Evolutionary conservation across 1,140 invertebrate species (phyloP).

Genomic region (Apocrypta bakeri): DNA sequence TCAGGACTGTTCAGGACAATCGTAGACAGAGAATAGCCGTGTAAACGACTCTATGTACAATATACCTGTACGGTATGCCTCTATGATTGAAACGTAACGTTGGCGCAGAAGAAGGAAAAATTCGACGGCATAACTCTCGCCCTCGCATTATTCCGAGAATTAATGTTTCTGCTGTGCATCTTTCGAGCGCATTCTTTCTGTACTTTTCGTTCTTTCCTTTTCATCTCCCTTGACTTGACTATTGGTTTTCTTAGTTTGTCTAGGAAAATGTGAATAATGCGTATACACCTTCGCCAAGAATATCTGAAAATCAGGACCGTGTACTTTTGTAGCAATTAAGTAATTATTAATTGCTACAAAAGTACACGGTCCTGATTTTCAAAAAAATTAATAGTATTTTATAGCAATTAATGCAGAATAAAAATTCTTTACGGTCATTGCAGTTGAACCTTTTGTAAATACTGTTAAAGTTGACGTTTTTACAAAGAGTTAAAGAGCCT

Average conservation of each 20-base stretch:
- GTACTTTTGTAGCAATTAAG: no score
- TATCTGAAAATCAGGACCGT: not conserved
- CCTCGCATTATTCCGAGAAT: not conserved
- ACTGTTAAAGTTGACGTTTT: conserved; percentile 5
- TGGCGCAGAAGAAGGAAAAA: not conserved
- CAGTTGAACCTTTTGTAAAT: no score
- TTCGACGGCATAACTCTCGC: not conserved
- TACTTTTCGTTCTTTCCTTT: not conserved
- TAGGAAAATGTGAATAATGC: not conserved
- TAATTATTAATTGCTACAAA: no score
- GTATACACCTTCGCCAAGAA: not conserved
- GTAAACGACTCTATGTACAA: not conserved
- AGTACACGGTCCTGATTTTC: not conserved
- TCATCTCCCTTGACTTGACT: not conserved
- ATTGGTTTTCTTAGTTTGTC: not conserved
- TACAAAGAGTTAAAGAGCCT: not conserved
- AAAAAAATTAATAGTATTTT: no score
- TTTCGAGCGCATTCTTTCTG: conserved; percentile 11
- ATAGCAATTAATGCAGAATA: no score
- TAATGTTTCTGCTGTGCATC: not conserved
- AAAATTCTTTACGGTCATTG: no score
- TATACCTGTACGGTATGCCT: no score
- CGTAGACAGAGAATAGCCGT: not conserved
- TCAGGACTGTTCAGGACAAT: conserved; percentile 18
- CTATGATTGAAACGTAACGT: conserved; percentile 5